Conservation (phyloP, 2,113 vertebrate genomes). For the Ophiodon elongatus region DNA sequence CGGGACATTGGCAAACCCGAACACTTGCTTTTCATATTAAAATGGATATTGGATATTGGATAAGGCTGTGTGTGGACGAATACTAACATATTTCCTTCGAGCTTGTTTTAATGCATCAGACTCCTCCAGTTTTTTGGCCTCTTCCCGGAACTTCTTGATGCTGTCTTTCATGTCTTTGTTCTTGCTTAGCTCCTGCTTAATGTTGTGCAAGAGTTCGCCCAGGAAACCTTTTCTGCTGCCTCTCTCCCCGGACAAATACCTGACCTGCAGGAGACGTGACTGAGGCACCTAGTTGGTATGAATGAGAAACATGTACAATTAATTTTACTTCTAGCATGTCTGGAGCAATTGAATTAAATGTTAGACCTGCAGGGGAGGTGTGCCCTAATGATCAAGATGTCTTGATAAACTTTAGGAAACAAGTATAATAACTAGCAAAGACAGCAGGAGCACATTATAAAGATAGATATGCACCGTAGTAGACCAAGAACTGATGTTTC, state of each 20-base stretch:
- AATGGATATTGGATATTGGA: background rate
- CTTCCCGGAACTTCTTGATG: conserved; percentile 94
- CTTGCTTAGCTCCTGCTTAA: conserved; percentile 95
- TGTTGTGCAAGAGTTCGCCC: conserved; percentile 91
- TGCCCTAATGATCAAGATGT: background rate
- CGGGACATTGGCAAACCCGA: background rate
- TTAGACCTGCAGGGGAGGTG: background rate
- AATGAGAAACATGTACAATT: background rate
- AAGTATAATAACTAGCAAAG: background rate
- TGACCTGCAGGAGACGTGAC: conserved; percentile 56
- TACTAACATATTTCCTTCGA: conserved; percentile 94
- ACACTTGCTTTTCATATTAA: background rate
- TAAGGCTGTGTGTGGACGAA: background rate
- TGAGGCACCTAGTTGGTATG: conserved; percentile 28
- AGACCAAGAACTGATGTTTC: background rate
- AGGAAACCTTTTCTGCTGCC: conserved; percentile 91
- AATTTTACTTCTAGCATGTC: background rate
- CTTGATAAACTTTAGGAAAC: background rate
- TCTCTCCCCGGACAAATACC: conserved; percentile 75
- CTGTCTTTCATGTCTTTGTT: conserved; percentile 99
- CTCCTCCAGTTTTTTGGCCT: conserved; percentile 94
- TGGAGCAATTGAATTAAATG: background rate
- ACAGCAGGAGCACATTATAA: background rate
- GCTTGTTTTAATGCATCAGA: conserved; percentile 94
- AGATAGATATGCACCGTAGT: background rate